Percentiles rank a stretch among this genome's conserved stretches.
Evolutionary conservation across 1,140 invertebrate genomes (phyloP).

Genomic region (Laupala kohalensis): DNA sequence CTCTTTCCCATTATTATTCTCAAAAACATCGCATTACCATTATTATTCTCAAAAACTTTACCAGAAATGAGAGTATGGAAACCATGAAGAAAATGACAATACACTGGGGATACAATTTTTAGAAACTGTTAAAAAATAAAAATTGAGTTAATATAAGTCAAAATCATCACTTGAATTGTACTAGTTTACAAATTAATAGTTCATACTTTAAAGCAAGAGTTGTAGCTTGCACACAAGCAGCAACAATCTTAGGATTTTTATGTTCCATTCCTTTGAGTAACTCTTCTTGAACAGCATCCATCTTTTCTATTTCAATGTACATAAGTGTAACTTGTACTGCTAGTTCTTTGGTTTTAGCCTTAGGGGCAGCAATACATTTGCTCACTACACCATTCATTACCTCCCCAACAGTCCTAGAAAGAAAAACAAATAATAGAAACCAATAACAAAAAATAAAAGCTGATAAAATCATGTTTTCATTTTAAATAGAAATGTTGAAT

Average conservation of each 20-base stretch:
- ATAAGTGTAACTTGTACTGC: constrained; percentile 79
- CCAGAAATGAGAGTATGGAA: too few relatives aligned
- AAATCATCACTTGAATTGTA: too few relatives aligned
- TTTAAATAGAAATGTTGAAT: too few relatives aligned
- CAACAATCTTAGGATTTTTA: constrained; percentile 91
- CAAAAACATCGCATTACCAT: too few relatives aligned
- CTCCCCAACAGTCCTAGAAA: constrained; percentile 69
- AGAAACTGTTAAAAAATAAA: too few relatives aligned
- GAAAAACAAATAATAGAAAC: constrained; percentile 16
- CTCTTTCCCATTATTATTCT: too few relatives aligned
- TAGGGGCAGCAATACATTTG: constrained; percentile 85
- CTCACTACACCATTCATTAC: constrained; percentile 78
- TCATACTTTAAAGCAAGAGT: constrained; percentile 55
- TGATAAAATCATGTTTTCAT: too few relatives aligned
- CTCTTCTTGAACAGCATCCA: constrained; percentile 81
- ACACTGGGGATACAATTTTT: too few relatives aligned
- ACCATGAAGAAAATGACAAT: too few relatives aligned
- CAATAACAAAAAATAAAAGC: too few relatives aligned
- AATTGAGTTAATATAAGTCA: too few relatives aligned
- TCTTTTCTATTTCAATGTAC: constrained; percentile 93
- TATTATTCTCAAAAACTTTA: too few relatives aligned
- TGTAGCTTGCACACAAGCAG: constrained; percentile 65
- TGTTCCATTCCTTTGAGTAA: constrained; percentile 84
- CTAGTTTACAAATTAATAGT: background rate
- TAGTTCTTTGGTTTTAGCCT: constrained; percentile 82